Percentiles rank a stretch among this genome's conserved stretches.
These are phyloP conservation scores for Hyles vespertilio DNA, from an alignment of 1,140 invertebrate species.

Conservation along the genomic window DNA sequence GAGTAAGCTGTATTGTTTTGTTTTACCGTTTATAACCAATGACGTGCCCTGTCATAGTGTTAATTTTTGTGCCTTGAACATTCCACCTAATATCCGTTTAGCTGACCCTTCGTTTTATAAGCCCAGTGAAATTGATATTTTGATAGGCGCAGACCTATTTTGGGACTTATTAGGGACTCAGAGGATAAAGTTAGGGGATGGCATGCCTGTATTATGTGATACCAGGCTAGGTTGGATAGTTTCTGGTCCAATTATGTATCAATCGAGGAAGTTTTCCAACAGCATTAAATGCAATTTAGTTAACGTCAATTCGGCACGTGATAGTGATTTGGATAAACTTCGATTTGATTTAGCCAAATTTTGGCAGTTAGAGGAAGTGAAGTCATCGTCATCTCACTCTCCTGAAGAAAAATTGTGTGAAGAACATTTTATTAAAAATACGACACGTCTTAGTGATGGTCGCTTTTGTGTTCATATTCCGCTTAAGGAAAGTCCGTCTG, in stretches of 20 bases:
- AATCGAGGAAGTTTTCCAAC: neutral
- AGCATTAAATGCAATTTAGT: neutral
- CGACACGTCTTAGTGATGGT: neutral
- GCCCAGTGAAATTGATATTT: no score
- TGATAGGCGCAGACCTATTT: no score
- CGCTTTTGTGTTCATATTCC: slow-evolving; percentile 1
- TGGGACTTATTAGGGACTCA: neutral
- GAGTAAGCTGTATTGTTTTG: no score
- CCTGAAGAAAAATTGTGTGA: slow-evolving; percentile 1
- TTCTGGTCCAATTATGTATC: neutral
- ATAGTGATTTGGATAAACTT: slow-evolving; percentile 1
- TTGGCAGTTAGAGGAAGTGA: neutral
- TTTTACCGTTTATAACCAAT: no score
- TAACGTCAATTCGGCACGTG: neutral
- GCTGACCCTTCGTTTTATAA: no score
- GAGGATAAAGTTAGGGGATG: slow-evolving; percentile 2
- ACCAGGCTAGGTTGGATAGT: slow-evolving; percentile 4
- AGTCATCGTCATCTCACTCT: neutral
- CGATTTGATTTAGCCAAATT: neutral
- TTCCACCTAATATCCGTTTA: no score
- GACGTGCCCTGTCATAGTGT: no score
- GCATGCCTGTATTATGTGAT: neutral
- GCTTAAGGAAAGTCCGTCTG: neutral
- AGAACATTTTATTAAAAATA: neutral
- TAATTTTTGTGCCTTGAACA: no score